phyloP scores from a whole-genome alignment of 1,140 invertebrate species.

The Pomacea maculata region DNA sequence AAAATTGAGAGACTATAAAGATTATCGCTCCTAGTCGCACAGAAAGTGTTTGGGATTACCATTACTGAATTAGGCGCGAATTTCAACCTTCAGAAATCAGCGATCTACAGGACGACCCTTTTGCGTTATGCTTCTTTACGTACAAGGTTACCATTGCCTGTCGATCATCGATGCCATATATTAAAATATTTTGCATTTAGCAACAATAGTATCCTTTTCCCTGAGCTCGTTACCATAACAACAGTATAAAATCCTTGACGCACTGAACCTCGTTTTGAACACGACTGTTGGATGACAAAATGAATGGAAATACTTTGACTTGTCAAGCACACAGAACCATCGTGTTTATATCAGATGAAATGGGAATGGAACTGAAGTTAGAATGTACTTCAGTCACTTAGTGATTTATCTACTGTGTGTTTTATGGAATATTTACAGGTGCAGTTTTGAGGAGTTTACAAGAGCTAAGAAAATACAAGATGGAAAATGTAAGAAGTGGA shows the following conservation, averaged over 20 bases:
- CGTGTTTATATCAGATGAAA: neutral
- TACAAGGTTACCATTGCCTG: too few relatives aligned
- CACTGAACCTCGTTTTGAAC: neutral
- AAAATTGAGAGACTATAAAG: too few relatives aligned
- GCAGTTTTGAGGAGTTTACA: neutral
- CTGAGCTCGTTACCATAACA: neutral
- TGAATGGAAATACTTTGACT: neutral
- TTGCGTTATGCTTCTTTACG: too few relatives aligned
- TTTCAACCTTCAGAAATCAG: too few relatives aligned
- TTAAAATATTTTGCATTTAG: neutral
- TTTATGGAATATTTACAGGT: neutral
- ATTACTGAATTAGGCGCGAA: too few relatives aligned
- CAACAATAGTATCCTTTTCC: neutral
- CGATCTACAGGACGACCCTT: too few relatives aligned
- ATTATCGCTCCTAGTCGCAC: too few relatives aligned
- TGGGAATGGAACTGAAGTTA: constrained; percentile 8
- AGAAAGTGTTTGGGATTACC: too few relatives aligned
- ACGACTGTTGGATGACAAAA: neutral
- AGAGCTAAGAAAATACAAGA: neutral
- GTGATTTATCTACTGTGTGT: neutral
- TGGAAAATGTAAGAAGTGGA: neutral
- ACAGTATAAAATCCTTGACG: neutral
- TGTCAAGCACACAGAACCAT: neutral
- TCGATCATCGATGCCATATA: too few relatives aligned
- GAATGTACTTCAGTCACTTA: constrained; percentile 10